Conservation (phyloP, 2,888 invertebrate genomes). For the Trypoxylon attenuatum region DNA sequence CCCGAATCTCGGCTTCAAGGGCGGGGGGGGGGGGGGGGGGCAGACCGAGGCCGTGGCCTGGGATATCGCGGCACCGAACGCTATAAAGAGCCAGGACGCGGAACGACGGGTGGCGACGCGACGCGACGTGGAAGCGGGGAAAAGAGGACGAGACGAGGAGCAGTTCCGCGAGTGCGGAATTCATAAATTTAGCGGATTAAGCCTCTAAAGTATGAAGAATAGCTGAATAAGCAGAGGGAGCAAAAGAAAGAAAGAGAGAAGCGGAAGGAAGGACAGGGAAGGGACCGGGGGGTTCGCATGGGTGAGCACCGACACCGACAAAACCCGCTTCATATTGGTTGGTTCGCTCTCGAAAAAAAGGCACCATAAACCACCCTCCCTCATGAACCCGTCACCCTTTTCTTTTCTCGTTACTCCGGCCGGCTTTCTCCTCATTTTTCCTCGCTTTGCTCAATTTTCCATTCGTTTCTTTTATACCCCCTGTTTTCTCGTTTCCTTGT, state of each 20-base stretch:
- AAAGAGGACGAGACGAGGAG: background rate
- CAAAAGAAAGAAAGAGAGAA: no score
- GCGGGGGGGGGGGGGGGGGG: no score
- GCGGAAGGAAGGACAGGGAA: no score
- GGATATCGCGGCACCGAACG: no score
- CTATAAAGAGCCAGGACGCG: no score
- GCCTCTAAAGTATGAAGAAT: conserved; percentile 56
- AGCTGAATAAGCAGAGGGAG: conserved; percentile 42
- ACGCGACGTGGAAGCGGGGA: background rate
- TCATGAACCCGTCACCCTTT: background rate
- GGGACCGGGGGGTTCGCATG: background rate
- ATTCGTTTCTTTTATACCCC: background rate
- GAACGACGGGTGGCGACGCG: background rate
- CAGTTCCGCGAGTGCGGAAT: conserved; percentile 37
- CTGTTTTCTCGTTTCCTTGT: background rate
- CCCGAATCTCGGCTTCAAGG: no score
- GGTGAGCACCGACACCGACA: background rate
- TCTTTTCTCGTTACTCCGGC: background rate
- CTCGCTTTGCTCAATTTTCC: background rate
- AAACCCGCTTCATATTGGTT: background rate
- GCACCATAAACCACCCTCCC: background rate
- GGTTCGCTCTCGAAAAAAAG: background rate
- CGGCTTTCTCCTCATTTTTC: background rate
- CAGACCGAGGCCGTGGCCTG: no score
- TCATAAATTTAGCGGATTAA: conserved; percentile 62